A percentile compares a stretch with the other conserved stretches of the same genome.
phyloP scores from a whole-genome alignment of 2,113 vertebrate genomes.

The Chiloscyllium plagiosum region DNA sequence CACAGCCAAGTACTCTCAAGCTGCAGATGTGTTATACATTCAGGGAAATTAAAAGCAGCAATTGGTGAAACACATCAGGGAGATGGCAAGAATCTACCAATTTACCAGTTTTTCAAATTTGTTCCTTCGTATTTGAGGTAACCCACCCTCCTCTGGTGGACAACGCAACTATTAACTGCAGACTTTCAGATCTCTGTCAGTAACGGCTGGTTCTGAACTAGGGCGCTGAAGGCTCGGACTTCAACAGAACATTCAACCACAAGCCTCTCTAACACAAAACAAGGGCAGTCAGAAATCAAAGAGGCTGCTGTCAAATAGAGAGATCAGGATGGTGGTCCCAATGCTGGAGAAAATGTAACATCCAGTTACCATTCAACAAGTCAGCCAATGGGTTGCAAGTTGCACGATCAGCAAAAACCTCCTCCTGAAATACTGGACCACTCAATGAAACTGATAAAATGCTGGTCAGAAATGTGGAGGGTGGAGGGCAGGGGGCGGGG shows the following conservation, averaged over 20 bases:
- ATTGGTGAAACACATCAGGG: background rate
- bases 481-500: background rate
- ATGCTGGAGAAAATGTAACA: background rate
- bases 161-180: background rate
- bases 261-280: background rate
- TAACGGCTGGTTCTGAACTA: background rate
- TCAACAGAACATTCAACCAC: background rate
- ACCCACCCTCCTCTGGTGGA: background rate
- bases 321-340: background rate
- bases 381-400: background rate
- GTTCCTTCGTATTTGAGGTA: background rate
- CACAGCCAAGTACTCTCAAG: background rate
- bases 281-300: background rate
- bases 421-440: background rate
- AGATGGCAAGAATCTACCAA: background rate
- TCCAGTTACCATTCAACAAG: background rate
- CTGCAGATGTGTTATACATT: background rate
- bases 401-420: background rate
- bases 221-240: background rate
- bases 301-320: background rate
- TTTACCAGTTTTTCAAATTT: background rate
- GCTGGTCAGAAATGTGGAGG: background rate
- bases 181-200: background rate
- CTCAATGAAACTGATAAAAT: background rate
- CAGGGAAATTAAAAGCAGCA: background rate